Base-by-base conservation (phyloP, 2,113 vertebrate genomes). In the Cynoglossus semilaevis region DNA sequence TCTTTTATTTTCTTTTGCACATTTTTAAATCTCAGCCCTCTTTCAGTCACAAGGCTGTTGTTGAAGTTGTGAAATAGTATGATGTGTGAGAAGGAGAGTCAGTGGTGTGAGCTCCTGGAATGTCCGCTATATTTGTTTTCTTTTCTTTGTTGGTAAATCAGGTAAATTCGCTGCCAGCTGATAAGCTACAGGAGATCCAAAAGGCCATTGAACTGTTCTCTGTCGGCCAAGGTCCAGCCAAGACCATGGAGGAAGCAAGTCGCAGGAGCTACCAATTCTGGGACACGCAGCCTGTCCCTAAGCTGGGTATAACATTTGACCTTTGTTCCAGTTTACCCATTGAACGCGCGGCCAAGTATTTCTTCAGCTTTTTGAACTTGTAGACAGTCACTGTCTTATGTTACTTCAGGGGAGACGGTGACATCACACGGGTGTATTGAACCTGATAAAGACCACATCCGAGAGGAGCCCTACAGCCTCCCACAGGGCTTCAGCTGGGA, bases 221-320 rank as follows among this genome's bases (percentile, higher is more conserved):
- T 2, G 95, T 98, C 13, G 95, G 95, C 40, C 96, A 97, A 58
- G 96, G 96, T 49, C 97, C 96, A 64, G 97, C 97, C 84, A 98
- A 98, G 84, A 99, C 96, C 67, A 95, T 99, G 96, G 96, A 99
- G 76, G 97, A 99, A 78, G 96, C 97, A 15, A 96, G 90, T 80
- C 94, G 96, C 64, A 93, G 97, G 76, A 99, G 95, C 89, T 99
- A 99, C 82, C 97, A 99, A 86, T 99, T 99, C 90, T 99, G 97
- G 97, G 97, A 99, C 86, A 99, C 97, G 0, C 96, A 99, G 77
- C 97, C 97, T 0, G 97, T 99, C 53, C 97, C 97, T 70, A 99
- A 99, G 72, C 84, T 99, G 49, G 97, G 97, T 98, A 89, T 0
- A 86, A 62, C 41, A 35, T 37, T 38, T 11, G 22, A 51, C 19